Percentiles rank a stretch among this genome's conserved stretches.
phyloP scores from a whole-genome alignment of 2,113 vertebrate species.

The Passerina amoena region DNA sequence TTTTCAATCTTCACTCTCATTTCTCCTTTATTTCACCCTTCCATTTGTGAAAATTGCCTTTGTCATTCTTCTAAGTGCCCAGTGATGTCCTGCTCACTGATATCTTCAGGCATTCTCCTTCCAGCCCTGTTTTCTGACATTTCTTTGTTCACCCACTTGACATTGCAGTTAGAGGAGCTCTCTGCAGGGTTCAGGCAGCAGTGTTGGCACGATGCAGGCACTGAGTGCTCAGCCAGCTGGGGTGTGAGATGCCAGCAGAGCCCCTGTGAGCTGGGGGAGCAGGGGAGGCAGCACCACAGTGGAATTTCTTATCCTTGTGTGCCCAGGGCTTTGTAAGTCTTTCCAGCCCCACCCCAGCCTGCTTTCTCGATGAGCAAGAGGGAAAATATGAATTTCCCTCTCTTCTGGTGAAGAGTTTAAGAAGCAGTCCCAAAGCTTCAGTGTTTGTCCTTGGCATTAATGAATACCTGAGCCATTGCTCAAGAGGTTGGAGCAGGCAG shows the following conservation, averaged over 20 bases:
- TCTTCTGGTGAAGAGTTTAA: neutral
- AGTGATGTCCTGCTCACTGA: neutral
- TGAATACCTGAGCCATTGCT: neutral
- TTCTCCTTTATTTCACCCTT: neutral
- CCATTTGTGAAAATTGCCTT: neutral
- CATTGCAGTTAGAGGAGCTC: neutral
- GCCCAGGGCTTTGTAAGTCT: neutral
- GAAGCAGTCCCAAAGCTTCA: neutral
- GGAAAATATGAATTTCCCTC: neutral
- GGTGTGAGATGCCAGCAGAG: neutral
- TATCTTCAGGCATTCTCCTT: neutral
- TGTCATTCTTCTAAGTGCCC: neutral
- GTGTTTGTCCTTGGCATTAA: neutral
- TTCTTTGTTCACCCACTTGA: neutral
- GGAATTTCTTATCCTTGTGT: neutral
- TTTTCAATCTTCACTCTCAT: neutral
- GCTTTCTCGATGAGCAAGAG: neutral
- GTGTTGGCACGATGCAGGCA: neutral
- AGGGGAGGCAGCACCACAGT: neutral
- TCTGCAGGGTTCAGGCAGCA: neutral
- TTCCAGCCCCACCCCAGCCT: constrained; percentile 12
- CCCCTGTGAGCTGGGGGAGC: neutral
- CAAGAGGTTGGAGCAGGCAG: neutral
- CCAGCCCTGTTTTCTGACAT: neutral
- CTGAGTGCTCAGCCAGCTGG: neutral